Base-by-base conservation (phyloP, 2,797 vertebrate genomes). In the Alauda arvensis region DNA sequence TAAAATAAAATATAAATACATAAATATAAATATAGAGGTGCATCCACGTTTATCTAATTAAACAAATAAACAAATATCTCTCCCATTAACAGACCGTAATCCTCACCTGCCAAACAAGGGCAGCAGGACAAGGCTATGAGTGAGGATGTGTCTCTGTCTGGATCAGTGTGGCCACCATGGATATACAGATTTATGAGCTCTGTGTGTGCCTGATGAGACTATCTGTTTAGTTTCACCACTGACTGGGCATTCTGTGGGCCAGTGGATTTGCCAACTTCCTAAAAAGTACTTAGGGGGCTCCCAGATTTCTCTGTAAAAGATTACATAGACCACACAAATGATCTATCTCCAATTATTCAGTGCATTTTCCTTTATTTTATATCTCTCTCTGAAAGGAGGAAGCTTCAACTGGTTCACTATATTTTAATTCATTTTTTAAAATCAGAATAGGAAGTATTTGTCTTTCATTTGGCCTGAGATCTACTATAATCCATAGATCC, bases 201-300 rank as follows among this genome's bases (percentile, higher is more conserved):
- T 39, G 9, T 14, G 3, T 31, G 18, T 69, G 6, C 4, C 34
- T 53, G 6, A 26, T 37, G 18, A 12, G 11, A 76, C 33, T 23
- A 46, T 4, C 12, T 4, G 5, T n/a, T 67, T 46, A 26, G 1
- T 21, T 57, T 40, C 53, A 40, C 23, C 60, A 8, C 18, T 39
- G 16, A 4, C 8, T 62, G 13, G 19, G 29, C 17, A 12, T n/a
- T 9, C 67, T 46, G 29, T 31, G 7, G 20, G 14, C 10, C 66
- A 10, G 12, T 29, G 9, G 16, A 40, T 75, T 72, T 59, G 4
- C 5, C 17, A 82, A 4, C 0, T 3, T 8, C 11, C 15, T 20
- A 56, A 43, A 63, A 77, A 25, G 3, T 18, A 42, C 3, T 48
- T 25, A 49, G 4, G 0, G 1, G 0, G 1, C 6, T 81, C 29